Conservation (phyloP, 1,140 invertebrate species). For the Zaprionus lachaisei region DNA sequence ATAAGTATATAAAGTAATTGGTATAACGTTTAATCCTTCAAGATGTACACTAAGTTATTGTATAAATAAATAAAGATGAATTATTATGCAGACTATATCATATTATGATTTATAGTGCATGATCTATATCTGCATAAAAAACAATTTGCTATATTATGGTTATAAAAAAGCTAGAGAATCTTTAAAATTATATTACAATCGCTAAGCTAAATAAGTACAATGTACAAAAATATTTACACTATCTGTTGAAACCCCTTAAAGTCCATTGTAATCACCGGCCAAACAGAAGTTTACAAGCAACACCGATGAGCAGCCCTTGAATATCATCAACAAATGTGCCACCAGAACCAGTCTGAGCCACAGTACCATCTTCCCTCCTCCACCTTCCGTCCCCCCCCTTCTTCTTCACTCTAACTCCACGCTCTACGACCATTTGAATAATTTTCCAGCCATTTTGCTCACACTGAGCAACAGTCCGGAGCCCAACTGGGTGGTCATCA, state of each 20-base stretch:
- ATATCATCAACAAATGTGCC: constrained; percentile 43
- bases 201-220: background rate
- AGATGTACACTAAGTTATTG: background rate
- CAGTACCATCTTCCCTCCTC: background rate
- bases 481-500: constrained; percentile 61
- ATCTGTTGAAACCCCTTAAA: background rate
- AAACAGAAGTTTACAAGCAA: constrained; percentile 16
- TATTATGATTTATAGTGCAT: too few relatives aligned
- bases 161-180: background rate
- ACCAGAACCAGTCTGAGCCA: background rate
- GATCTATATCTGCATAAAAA: too few relatives aligned
- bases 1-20: background rate
- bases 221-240: background rate
- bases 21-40: background rate
- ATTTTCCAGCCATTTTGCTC: constrained; percentile 48
- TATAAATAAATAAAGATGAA: background rate
- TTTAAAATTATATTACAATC: background rate
- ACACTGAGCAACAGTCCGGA: constrained; percentile 19
- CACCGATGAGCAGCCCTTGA: constrained; percentile 31
- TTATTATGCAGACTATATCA: background rate
- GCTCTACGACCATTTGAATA: constrained; percentile 20
- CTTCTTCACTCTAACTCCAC: background rate
- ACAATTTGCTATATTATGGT: background rate
- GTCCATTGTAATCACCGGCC: constrained; percentile 37
- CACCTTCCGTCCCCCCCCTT: background rate